These are phyloP conservation scores for Apolygus lucorum DNA, from an alignment of 1,140 invertebrate species.

Conservation along the genomic window DNA sequence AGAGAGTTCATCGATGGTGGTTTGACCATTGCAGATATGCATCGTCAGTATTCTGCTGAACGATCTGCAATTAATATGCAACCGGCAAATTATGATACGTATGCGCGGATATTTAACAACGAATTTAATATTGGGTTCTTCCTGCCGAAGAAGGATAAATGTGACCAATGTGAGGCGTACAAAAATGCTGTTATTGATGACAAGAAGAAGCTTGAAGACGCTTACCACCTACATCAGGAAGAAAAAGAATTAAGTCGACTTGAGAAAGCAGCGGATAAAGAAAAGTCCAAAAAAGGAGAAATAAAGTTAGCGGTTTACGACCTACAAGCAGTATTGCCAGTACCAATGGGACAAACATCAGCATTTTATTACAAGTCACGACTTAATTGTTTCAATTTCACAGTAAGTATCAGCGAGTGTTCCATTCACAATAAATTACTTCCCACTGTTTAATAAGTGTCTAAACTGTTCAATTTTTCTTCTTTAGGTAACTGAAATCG, in stretches of 20 bases:
- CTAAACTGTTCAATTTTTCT: not conserved
- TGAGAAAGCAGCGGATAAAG: constrained; percentile 21
- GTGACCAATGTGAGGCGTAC: constrained; percentile 23
- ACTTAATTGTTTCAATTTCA: constrained; percentile 27
- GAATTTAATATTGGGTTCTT: constrained; percentile 27
- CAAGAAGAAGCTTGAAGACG: constrained; percentile 9
- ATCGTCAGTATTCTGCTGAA: constrained; percentile 27
- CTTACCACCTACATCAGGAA: constrained; percentile 19
- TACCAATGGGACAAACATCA: constrained; percentile 19
- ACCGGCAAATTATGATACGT: not conserved
- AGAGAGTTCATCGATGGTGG: constrained; percentile 30
- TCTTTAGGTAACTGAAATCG: not conserved
- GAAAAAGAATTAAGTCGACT: constrained; percentile 18
- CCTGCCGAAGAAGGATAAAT: constrained; percentile 3
- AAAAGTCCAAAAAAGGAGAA: constrained; percentile 20
- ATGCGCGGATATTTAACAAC: constrained; percentile 22
- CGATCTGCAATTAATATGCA: constrained; percentile 17
- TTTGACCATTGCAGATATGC: constrained; percentile 24
- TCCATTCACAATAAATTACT: not conserved
- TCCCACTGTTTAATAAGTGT: not conserved
- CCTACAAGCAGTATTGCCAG: constrained; percentile 25
- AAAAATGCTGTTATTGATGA: constrained; percentile 22
- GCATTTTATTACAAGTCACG: constrained; percentile 19
- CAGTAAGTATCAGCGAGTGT: constrained; percentile 13
- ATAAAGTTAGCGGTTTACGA: constrained; percentile 23